A percentile compares a stretch with the other conserved stretches of the same genome.
These are phyloP conservation scores for Lepilemur ruficaudatus DNA, from an alignment of 2,797 vertebrate species.

Conservation along the genomic window DNA sequence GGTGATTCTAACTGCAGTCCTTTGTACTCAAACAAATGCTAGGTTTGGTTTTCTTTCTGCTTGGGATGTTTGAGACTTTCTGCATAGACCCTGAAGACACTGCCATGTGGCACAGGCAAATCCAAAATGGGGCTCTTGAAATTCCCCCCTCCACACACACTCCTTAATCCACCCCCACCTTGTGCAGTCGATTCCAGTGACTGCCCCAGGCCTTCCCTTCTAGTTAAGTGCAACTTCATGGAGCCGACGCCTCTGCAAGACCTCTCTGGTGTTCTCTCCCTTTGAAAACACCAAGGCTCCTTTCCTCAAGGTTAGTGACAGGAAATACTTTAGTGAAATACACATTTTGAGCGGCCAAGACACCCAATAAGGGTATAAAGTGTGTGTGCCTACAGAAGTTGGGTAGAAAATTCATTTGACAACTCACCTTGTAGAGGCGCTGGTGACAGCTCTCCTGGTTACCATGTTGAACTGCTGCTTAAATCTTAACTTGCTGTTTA, in stretches of 20 bases:
- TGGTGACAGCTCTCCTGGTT: not conserved
- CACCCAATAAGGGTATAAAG: not conserved
- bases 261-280: not conserved
- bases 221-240: not conserved
- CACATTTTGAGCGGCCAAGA: not conserved
- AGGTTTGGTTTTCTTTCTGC: not conserved
- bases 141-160: not conserved
- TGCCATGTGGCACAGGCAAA: not conserved
- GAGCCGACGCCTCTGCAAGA: not conserved
- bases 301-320: not conserved
- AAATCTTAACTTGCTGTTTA: constrained; percentile 6
- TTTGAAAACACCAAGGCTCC: not conserved
- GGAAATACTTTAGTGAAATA: not conserved
- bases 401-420: not conserved
- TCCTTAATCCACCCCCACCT: not conserved
- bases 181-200: not conserved
- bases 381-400: not conserved
- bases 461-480: not conserved
- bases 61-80: not conserved
- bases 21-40: not conserved
- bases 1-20: not conserved
- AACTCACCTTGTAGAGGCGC: not conserved
- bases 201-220: not conserved
- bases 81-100: not conserved
- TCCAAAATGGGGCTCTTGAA: not conserved